Evolutionary conservation across 2,797 vertebrate species (phyloP), one percentile per base, ranked within the genome.

Genomic region (Sciaenops ocellatus): DNA sequence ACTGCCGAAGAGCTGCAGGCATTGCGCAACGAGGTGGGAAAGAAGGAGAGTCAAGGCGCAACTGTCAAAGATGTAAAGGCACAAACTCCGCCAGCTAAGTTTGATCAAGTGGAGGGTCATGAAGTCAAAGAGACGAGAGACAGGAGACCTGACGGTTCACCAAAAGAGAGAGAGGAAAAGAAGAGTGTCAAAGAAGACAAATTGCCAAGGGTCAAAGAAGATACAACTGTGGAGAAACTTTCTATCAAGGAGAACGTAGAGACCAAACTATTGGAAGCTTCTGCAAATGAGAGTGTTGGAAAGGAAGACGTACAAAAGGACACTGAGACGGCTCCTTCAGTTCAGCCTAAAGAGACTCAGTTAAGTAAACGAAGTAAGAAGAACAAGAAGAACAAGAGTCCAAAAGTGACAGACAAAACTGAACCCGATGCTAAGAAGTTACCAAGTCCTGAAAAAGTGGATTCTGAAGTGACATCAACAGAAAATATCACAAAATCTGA

Each of bases 1-100:
- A 94, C 94, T n/a, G 94, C 94, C 0, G 90, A 94, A 63, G 93
- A 96, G 84, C 90, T 96, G 66, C 87, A 94, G 78, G 92, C 85
- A 0, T 74, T 95, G 26, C 91, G 90, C 59, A 94, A 90, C 12
- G 93, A 90, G 54, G 71, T 73, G 12, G 85, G 63, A 34, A 94
- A 81, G 80, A 90, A 88, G 79, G 89, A 89, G 48, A 57, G 56
- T 55, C 69, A 41, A 51, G 71, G 41, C 18, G 1, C 13, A 13
- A 3, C 26, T 22, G 57, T 26, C 5, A 69, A 55, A 41, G 81
- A 70, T 16, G 47, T 20, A 24, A 79, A 82, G 50, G 4, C 16
- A 7, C 59, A 69, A 73, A n/a, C 62, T 76, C 48, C 17, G 41
- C 48, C 52, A 7, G 41, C 62, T n/a, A 41, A 44, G 3, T 50